A percentile compares a stretch with the other conserved stretches of the same genome.
phyloP scores from a whole-genome alignment of 1,140 invertebrate genomes.

The Sitobion miscanthi region DNA sequence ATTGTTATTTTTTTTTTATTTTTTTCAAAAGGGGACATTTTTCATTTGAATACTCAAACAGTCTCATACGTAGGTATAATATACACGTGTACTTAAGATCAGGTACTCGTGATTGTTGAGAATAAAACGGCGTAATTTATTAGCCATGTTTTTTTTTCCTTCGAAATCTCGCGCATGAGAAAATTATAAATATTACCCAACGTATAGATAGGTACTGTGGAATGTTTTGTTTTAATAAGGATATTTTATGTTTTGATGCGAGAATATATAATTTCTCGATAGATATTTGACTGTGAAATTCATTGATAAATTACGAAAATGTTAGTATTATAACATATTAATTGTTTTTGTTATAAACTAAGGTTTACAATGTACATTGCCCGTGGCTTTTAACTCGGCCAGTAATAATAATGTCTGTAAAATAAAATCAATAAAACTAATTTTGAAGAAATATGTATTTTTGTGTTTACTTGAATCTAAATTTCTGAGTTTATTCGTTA shows the following conservation, averaged over 20 bases:
- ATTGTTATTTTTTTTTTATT: not conserved
- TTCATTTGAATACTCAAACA: conserved; percentile 27
- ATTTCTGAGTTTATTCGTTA: no score
- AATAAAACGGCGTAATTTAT: conserved; percentile 30
- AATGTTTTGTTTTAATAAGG: not conserved
- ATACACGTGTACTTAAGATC: not conserved
- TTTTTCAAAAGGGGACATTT: not conserved
- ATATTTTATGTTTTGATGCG: not conserved
- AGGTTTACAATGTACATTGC: no score
- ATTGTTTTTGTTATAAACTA: not conserved
- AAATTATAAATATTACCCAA: not conserved
- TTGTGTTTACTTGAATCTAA: no score
- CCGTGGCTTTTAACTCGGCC: not conserved
- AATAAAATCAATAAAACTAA: no score
- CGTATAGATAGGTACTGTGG: not conserved
- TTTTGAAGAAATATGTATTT: no score
- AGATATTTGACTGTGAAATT: not conserved
- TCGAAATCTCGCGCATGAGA: not conserved
- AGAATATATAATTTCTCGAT: not conserved
- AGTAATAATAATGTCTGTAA: not conserved
- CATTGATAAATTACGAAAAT: not conserved
- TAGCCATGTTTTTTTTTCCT: not conserved
- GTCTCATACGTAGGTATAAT: not conserved
- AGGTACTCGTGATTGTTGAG: not conserved
- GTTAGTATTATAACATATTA: not conserved